Percentiles rank a stretch among this genome's conserved stretches.
phyloP scores from a whole-genome alignment of 2,113 vertebrate genomes.

The Henicopernis longicauda region DNA sequence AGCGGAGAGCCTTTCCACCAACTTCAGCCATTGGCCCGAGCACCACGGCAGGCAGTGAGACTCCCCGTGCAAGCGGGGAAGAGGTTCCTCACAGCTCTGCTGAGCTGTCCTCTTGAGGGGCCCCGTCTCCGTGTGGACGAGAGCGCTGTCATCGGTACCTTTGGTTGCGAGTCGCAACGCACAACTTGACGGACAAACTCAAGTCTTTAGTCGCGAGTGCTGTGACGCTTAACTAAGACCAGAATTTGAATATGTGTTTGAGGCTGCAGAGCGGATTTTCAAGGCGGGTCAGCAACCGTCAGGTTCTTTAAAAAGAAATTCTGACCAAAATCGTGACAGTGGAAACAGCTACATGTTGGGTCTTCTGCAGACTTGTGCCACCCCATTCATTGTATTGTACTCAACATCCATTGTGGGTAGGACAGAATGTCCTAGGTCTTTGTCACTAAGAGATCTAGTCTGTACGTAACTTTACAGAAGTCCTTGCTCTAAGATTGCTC shows the following conservation, averaged over 20 bases:
- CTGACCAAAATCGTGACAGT: not conserved
- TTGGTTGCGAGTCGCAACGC: not conserved
- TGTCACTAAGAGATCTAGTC: rapidly evolving
- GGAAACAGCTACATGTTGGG: not conserved
- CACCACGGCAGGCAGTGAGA: not conserved
- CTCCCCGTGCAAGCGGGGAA: no score
- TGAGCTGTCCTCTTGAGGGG: not conserved
- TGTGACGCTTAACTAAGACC: not conserved
- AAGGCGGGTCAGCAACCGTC: not conserved
- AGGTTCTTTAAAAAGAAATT: not conserved
- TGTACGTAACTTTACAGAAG: not conserved
- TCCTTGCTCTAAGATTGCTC: not conserved
- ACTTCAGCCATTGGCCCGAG: not conserved
- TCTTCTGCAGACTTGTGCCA: not conserved
- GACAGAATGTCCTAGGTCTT: not conserved
- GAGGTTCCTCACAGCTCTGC: not conserved
- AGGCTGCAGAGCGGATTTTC: not conserved
- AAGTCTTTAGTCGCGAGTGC: not conserved
- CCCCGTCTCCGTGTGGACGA: not conserved
- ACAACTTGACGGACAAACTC: not conserved
- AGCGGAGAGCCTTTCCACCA: not conserved
- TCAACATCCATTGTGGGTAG: not conserved
- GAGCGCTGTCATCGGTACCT: not conserved
- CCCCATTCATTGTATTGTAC: no score
- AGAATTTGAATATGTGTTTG: not conserved